These are phyloP conservation scores for Heliconius hortense DNA, from an alignment of 2,888 invertebrate genomes.

Conservation along the genomic window DNA sequence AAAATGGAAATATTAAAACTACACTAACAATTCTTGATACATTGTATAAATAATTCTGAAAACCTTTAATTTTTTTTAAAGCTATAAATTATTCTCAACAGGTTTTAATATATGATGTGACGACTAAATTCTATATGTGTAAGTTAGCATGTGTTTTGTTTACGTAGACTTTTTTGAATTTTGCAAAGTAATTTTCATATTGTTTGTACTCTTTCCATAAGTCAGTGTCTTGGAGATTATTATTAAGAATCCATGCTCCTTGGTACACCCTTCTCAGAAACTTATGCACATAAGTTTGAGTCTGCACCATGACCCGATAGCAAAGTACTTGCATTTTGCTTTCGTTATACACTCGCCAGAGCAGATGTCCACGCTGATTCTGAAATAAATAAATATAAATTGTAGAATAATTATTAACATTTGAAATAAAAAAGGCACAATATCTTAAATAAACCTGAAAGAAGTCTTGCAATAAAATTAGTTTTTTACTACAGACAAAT, in stretches of 20 bases:
- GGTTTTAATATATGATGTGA: not conserved
- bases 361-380: slow-evolving; percentile 68
- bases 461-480: too few species aligned
- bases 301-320: slow-evolving; percentile 68
- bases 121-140: not conserved
- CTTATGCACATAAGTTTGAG: slow-evolving; percentile 62
- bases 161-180: not conserved
- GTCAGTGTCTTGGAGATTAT: not conserved
- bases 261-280: slow-evolving; percentile 44
- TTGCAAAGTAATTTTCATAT: not conserved
- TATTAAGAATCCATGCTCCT: slow-evolving; percentile 49
- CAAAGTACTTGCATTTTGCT: slow-evolving; percentile 59
- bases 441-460: too few species aligned
- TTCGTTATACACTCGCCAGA: slow-evolving; percentile 69
- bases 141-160: not conserved
- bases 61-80: too few species aligned
- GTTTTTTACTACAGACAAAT: too few species aligned
- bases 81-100: not conserved
- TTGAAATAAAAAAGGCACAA: too few species aligned
- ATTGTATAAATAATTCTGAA: not conserved
- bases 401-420: not conserved
- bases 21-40: not conserved
- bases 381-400: slow-evolving; percentile 43
- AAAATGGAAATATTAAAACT: slow-evolving; percentile 18
- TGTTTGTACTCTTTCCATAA: not conserved